Base-by-base conservation (phyloP, 2,888 invertebrate genomes). In the Macrophya annulata region DNA sequence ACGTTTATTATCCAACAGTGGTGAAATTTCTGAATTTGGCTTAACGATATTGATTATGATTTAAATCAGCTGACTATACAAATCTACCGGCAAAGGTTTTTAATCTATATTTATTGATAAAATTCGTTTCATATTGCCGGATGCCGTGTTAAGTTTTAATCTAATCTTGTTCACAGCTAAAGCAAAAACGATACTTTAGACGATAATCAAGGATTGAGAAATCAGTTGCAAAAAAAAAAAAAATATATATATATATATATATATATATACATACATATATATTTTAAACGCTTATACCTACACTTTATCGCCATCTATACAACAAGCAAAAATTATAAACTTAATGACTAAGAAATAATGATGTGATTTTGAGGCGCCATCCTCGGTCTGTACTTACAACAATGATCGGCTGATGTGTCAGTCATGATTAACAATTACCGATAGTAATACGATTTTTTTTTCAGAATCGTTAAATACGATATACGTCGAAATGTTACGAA, bases 101-200 rank as follows among this genome's bases (percentile, higher is more conserved):
- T 62, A 81, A 81, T 81, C 81, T 81, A 59, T 81, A 10, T 68
- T 40, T 48, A 71, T 68, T 71, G 83, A 83, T 83, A 79, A 77
- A 79, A 79, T 85, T 45, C 65, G 17, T 77, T 77, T 85, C 25
- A 79, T 85, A 79, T 85, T 45, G 31, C 68, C 65, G 45, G 77
- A 37, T 40, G 51, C 74, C 48, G 65, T 85, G 85, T 45, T 79
- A 51, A 79, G 68, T 62, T 62, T 85, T 85, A 85, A 85, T 85
- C 85, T 85, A 85, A 85, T 85, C 85, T 65, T 37, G 31, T 81
- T 43, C 62, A 37, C 48, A 48, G 31, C 68, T 68, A 68, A 68
- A 31, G 9, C 77, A 31, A 77, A 21, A 77, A 21, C 43, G 74
- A 45, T 43, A 68, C 37, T 68, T 68, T 68, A 31, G 37, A 3